Percentiles rank a stretch among this genome's conserved stretches.
These are phyloP conservation scores for Lampris megalopsis DNA, from an alignment of 2,113 vertebrate genomes.

Conservation along the genomic window DNA sequence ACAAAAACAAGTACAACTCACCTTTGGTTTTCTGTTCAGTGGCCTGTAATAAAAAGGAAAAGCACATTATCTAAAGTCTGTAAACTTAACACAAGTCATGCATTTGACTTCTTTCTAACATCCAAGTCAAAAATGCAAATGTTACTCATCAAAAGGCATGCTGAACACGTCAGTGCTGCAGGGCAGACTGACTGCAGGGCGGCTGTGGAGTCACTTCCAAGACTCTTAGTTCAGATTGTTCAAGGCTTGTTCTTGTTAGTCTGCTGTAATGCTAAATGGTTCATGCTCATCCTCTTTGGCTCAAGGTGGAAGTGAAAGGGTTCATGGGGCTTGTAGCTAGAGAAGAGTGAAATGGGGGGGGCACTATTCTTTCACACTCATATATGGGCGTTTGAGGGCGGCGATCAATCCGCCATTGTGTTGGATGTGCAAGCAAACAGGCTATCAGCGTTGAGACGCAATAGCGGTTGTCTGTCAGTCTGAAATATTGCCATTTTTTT, in stretches of 20 bases:
- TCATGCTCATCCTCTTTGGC: conserved; percentile 21
- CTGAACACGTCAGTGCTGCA: conserved; percentile 1
- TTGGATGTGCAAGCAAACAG: no score
- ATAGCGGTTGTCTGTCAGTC: no score
- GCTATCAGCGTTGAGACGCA: no score
- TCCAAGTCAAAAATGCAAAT: background rate
- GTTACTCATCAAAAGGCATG: background rate
- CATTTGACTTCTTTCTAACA: background rate
- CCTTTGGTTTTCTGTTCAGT: conserved; percentile 99
- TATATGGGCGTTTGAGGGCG: no score
- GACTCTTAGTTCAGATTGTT: conserved; percentile 42
- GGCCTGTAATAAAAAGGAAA: conserved; percentile 83
- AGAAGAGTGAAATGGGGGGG: background rate
- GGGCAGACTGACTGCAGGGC: conserved; percentile 13
- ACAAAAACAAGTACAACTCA: conserved; percentile 75
- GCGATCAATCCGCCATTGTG: no score
- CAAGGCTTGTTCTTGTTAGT: conserved; percentile 28
- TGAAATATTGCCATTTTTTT: no score
- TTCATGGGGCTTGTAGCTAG: conserved; percentile 18
- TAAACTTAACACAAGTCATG: background rate
- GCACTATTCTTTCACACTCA: no score
- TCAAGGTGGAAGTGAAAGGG: conserved; percentile 11
- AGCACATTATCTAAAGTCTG: conserved; percentile 16
- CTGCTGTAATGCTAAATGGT: conserved; percentile 51
- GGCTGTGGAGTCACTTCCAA: conserved; percentile 6